Conservation (phyloP, 2,888 invertebrate genomes). For the Campaea margaritaria region DNA sequence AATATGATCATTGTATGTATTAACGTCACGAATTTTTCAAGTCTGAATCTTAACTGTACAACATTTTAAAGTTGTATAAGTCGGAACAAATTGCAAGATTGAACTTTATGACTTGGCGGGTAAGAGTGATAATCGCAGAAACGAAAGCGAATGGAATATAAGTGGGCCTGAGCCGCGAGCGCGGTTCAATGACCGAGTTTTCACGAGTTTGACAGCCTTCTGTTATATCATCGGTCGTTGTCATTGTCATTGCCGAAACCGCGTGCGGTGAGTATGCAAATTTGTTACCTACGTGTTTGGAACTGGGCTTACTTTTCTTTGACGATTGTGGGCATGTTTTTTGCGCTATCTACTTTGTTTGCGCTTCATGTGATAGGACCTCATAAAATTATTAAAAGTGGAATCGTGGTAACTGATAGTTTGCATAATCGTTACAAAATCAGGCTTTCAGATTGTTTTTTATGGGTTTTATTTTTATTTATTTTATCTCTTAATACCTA, state of each 20-base stretch:
- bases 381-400: background rate
- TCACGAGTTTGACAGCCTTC: conserved; percentile 84
- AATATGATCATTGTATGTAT: conserved; percentile 47
- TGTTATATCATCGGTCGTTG: conserved; percentile 84
- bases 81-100: conserved; percentile 55
- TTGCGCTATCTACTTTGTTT: conserved; percentile 43
- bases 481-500: no score
- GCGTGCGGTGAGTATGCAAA: conserved; percentile 62
- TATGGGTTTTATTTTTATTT: no score
- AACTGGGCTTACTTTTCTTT: conserved; percentile 66
- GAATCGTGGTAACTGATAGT: background rate
- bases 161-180: conserved; percentile 65
- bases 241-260: conserved; percentile 85
- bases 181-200: conserved; percentile 85
- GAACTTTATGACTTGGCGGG: conserved; percentile 63
- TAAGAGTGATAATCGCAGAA: conserved; percentile 76
- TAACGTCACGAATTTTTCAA: conserved; percentile 61
- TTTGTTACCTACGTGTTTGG: conserved; percentile 65
- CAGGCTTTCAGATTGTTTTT: background rate
- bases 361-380: conserved; percentile 13
- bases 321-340: conserved; percentile 45
- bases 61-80: conserved; percentile 46
- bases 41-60: conserved; percentile 66
- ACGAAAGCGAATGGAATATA: conserved; percentile 65
- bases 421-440: background rate